Percentiles rank a stretch among this genome's conserved stretches.
Conservation (phyloP, 2,113 vertebrate species). For the Rana temporaria region DNA sequence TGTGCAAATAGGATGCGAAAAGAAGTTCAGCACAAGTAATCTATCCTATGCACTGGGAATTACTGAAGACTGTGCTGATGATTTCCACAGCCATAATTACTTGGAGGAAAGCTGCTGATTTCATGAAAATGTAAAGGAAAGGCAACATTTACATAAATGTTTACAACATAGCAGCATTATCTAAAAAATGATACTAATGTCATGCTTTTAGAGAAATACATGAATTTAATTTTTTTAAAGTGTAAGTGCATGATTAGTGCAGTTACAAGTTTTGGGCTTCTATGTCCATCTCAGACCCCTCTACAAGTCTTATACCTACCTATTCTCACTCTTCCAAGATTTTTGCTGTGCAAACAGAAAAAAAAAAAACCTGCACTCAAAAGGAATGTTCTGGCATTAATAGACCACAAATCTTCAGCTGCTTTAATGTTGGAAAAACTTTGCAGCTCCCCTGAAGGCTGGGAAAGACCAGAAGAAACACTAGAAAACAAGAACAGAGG, state of each 20-base stretch:
- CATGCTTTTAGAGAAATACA: slow-evolving; percentile 2
- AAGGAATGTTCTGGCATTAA: no score
- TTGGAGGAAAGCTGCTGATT: slow-evolving; percentile 56
- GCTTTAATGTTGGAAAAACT: no score
- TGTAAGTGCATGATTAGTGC: neutral
- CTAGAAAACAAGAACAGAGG: no score
- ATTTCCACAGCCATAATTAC: slow-evolving; percentile 60
- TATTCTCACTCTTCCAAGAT: no score
- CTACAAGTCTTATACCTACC: no score
- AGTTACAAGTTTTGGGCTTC: no score
- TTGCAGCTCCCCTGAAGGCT: no score
- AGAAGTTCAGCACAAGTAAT: slow-evolving; percentile 32
- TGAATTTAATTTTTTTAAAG: neutral
- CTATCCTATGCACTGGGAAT: slow-evolving; percentile 45
- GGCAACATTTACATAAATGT: slow-evolving; percentile 57
- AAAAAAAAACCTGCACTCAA: no score
- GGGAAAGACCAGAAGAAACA: no score
- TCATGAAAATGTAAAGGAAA: slow-evolving; percentile 61
- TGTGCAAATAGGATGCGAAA: slow-evolving; percentile 48
- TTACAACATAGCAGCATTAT: slow-evolving; percentile 31
- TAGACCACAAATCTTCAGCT: no score
- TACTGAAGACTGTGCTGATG: slow-evolving; percentile 40
- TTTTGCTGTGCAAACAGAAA: no score
- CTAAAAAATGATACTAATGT: slow-evolving; percentile 24
- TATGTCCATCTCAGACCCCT: no score